Conservation (phyloP, 2,888 invertebrate genomes). For the Apamea monoglypha region DNA sequence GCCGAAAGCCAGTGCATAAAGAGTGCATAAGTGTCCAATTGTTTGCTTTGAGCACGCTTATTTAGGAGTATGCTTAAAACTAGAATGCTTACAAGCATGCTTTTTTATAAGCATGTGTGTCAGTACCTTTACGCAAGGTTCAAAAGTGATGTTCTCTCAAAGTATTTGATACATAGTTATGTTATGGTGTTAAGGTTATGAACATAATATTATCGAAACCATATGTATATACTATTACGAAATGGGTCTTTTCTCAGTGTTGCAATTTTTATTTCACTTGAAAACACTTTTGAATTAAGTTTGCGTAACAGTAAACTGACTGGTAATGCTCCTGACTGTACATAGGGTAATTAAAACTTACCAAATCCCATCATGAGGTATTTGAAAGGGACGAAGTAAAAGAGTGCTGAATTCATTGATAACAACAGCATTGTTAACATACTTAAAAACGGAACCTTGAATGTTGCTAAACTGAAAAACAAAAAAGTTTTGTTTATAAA, state of each 20-base stretch:
- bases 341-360: conserved; percentile 66
- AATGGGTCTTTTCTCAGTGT: neutral
- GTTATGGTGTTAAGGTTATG: neutral
- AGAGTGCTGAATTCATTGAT: conserved; percentile 69
- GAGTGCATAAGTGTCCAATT: too few species aligned
- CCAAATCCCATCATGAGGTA: conserved; percentile 84
- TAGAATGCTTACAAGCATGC: too few species aligned
- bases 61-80: too few species aligned
- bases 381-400: conserved; percentile 82
- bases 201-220: neutral
- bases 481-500: neutral
- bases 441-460: conserved; percentile 85
- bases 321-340: neutral
- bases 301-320: neutral
- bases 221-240: neutral
- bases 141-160: neutral
- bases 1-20: neutral
- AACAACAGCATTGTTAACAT: conserved; percentile 79
- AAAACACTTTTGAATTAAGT: neutral
- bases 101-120: too few species aligned
- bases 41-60: too few species aligned
- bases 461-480: conserved; percentile 82
- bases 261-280: neutral
- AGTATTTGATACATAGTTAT: neutral
- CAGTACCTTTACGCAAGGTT: neutral